Base-by-base conservation (phyloP, 2,113 vertebrate genomes). In the Rhinopomastus cyanomelas region DNA sequence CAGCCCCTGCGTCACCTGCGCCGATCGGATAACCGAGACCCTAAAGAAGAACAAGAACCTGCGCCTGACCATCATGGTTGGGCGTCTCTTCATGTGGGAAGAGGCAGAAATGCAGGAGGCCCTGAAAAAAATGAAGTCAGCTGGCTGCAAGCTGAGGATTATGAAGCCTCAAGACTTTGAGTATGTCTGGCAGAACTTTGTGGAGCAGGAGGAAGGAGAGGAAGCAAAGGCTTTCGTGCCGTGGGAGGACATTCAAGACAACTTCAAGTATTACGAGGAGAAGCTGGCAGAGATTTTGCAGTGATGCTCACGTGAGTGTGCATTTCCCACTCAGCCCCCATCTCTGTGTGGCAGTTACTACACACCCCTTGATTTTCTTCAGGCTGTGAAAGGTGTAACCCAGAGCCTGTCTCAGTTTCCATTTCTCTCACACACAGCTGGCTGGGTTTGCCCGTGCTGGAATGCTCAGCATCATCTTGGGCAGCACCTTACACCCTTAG, bases 241-340 rank as follows among this genome's bases (percentile, higher is more conserved):
- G 14, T 99, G 99, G 99, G 99, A 99, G 90, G 99, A 99, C 98
- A 98, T 99, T 94, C 98, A 99, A 96, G 98, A 99, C 62, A 99
- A 99, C 96, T 98, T 98, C 39, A 97, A 97, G 27, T 99, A 98
- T 92, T 99, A 99, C 2, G 98, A 99, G 29, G 98, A 99, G 46
- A 99, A 98, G 96, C 26, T 99, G 93, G 96, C 98, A 1, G 98
- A 99, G 64, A 98, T 99, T 92, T 95, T 99, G 34, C 97, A 97
- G 32, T 97, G 97, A 97, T 86, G 59, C 14, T 78, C 44, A 15
- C 7, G 95, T 95, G 64, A 87, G 95, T 85, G 42, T 30, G 67
- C 81, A 52, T 69, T 89, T 49, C 57, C n/a, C 26, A 6, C 37
- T 27, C 3, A 46, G 23, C 25, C 56, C 2, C 46, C 12, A 6